phyloP scores from a whole-genome alignment of 2,113 vertebrate species.

The Monarcha castaneiventris region DNA sequence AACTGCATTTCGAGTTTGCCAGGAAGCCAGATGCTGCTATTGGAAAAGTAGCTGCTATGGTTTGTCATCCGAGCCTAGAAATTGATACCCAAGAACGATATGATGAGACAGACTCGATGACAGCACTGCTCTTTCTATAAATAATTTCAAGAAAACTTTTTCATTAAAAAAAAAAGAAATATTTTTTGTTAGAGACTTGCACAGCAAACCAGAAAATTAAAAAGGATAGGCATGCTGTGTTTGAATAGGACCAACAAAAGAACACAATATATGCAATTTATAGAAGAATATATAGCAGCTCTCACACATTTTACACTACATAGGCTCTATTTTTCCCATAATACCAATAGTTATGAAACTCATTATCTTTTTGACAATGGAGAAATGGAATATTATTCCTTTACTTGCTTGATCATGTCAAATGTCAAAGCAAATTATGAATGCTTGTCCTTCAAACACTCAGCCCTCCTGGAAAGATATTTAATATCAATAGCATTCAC shows the following conservation, averaged over 20 bases:
- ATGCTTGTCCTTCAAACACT: conserved; percentile 49
- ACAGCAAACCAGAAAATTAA: conserved; percentile 62
- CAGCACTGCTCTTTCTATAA: conserved; percentile 57
- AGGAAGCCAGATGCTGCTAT: conserved; percentile 75
- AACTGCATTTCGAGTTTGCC: conserved; percentile 57
- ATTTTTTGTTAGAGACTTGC: conserved; percentile 18
- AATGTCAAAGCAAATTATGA: conserved; percentile 59
- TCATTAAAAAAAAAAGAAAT: neutral
- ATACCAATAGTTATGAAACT: conserved; percentile 26
- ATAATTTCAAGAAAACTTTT: conserved; percentile 35
- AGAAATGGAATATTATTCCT: conserved; percentile 15
- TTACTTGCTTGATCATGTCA: conserved; percentile 43
- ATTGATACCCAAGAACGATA: conserved; percentile 67
- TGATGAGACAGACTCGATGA: conserved; percentile 47
- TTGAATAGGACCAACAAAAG: conserved; percentile 31
- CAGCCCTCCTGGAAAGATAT: conserved; percentile 31
- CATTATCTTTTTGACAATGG: conserved; percentile 55
- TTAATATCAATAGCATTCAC: neutral
- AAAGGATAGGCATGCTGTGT: conserved; percentile 29
- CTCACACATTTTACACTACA: neutral
- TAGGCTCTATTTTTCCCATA: neutral
- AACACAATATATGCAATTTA: neutral
- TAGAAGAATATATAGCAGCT: conserved; percentile 22
- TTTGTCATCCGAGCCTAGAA: conserved; percentile 71
- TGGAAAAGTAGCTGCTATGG: conserved; percentile 75